Evolutionary conservation across 2,113 vertebrate genomes (phyloP).

Genomic region (Thamnophis sirtalis): DNA sequence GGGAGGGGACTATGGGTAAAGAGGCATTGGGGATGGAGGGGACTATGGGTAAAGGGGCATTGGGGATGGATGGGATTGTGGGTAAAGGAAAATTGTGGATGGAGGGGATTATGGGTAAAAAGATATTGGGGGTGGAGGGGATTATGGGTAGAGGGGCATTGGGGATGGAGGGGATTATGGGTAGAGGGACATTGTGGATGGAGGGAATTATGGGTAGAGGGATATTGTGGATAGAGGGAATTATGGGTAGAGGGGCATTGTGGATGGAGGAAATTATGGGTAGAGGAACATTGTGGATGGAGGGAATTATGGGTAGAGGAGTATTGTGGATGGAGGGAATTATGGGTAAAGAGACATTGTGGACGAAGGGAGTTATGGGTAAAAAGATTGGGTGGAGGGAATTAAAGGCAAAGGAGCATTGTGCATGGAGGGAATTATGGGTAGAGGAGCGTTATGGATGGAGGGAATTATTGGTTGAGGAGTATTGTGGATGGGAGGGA

Average conservation of each 20-base stretch:
- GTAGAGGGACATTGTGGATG: not conserved
- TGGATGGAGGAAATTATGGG: not conserved
- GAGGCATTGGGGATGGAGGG: not conserved
- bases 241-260: not conserved
- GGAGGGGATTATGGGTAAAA: not conserved
- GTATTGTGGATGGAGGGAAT: not conserved
- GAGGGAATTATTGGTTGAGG: too few relatives aligned
- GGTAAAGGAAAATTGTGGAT: too few relatives aligned
- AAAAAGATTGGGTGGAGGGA: too few relatives aligned
- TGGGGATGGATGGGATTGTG: not conserved
- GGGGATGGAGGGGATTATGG: too few relatives aligned
- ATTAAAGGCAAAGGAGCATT: not conserved
- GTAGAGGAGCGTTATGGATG: not conserved
- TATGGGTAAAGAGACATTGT: not conserved
- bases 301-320: too few relatives aligned
- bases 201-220: too few relatives aligned
- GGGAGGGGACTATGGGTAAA: not conserved
- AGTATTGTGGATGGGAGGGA: too few relatives aligned
- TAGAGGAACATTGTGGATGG: not conserved
- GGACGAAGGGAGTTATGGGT: not conserved
- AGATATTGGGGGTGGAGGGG: not conserved
- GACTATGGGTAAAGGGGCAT: not conserved
- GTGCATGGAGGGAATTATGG: too few relatives aligned
- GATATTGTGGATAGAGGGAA: not conserved
- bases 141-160: not conserved